A percentile compares a stretch with the other conserved stretches of the same genome.
Evolutionary conservation across 2,888 invertebrate species (phyloP).

Genomic region (Chrysolina americana): DNA sequence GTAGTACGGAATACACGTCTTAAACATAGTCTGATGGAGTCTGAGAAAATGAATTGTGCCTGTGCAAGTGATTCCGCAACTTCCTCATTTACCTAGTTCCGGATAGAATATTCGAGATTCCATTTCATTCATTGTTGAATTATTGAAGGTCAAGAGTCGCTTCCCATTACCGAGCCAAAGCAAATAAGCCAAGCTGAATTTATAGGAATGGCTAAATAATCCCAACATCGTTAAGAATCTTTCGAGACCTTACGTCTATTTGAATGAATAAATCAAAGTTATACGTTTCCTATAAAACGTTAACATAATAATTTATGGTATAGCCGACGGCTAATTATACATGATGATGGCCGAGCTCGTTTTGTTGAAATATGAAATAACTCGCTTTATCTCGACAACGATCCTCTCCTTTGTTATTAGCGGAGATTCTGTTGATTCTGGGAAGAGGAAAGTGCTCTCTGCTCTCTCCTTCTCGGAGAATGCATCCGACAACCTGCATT

Average conservation of each 20-base stretch:
- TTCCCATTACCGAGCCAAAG: conserved; percentile 28
- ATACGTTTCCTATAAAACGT: conserved; percentile 67
- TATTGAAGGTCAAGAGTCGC: conserved; percentile 28
- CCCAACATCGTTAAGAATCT: conserved; percentile 44
- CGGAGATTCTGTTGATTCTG: conserved; percentile 59
- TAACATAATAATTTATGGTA: conserved; percentile 69
- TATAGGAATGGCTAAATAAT: conserved; percentile 48
- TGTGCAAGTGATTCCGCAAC: too few species aligned
- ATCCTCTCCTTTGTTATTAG: conserved; percentile 66
- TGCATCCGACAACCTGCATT: neutral
- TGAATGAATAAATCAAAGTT: conserved; percentile 64
- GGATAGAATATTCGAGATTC: conserved; percentile 9
- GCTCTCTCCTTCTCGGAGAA: conserved; percentile 6
- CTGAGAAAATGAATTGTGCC: too few species aligned
- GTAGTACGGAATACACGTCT: too few species aligned
- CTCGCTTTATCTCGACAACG: conserved; percentile 63
- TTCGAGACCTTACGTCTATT: conserved; percentile 53
- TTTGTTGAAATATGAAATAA: conserved; percentile 69
- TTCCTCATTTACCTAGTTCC: too few species aligned
- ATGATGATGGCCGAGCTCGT: conserved; percentile 67
- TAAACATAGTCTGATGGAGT: too few species aligned
- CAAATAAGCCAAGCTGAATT: conserved; percentile 34
- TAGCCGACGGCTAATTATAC: conserved; percentile 68
- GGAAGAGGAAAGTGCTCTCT: conserved; percentile 29
- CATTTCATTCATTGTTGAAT: conserved; percentile 5